These are phyloP conservation scores for Pocillopora meandrina DNA, from an alignment of 92 coral and sea anemone genomes.

Conservation along the genomic window DNA sequence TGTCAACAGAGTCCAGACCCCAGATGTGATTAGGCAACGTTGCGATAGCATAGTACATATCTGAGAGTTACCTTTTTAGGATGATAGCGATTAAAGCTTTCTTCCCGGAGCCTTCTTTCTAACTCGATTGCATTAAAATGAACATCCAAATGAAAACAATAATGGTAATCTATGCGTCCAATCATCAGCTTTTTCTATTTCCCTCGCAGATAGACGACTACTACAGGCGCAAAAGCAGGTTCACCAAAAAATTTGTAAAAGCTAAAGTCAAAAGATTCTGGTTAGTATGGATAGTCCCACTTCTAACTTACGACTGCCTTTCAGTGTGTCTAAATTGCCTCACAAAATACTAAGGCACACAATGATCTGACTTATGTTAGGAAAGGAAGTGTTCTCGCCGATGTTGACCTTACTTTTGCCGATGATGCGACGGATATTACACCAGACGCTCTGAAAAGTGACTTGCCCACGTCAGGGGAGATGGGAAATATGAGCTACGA, in stretches of 20 bases:
- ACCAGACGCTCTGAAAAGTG: constrained; percentile 18
- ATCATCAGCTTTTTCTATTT: no score
- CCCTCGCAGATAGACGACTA: not conserved
- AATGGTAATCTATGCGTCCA: no score
- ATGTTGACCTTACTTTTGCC: constrained; percentile 61
- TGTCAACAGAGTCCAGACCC: no score
- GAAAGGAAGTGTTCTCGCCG: constrained; percentile 61
- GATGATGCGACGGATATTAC: constrained; percentile 59
- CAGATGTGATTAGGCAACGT: no score
- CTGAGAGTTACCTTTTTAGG: no score
- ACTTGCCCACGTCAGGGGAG: constrained; percentile 12
- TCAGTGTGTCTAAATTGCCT: not conserved
- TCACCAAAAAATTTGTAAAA: not conserved
- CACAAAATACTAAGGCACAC: not conserved
- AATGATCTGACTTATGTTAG: constrained; percentile 13
- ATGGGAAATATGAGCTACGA: constrained; percentile 49
- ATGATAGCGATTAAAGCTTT: no score
- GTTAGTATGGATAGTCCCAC: not conserved
- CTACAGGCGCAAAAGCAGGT: constrained; percentile 1
- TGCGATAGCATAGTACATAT: no score
- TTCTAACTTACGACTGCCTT: no score
- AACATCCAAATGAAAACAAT: no score
- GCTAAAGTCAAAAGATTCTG: constrained; percentile 5
- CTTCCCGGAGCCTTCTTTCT: no score
- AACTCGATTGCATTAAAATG: no score